Conservation (phyloP, 2,797 vertebrate species). For the Eulemur coronatus region DNA sequence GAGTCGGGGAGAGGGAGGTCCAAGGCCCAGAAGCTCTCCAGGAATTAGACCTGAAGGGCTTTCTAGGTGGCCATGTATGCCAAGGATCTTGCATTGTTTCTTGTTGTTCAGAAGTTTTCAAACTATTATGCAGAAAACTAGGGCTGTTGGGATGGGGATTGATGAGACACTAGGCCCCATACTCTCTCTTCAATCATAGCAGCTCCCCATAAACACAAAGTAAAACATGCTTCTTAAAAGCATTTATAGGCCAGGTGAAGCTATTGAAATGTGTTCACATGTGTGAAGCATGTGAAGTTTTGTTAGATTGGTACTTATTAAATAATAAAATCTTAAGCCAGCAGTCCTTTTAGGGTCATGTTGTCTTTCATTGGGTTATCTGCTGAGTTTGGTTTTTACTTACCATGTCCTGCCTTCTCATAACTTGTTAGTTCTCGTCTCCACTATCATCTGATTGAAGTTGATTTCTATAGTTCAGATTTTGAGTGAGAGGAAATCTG, state of each 20-base stretch:
- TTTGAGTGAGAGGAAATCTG: not conserved
- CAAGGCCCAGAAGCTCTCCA: not conserved
- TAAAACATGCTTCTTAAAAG: not conserved
- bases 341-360: not conserved
- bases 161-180: not conserved
- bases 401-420: not conserved
- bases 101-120: not conserved
- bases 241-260: not conserved
- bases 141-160: not conserved
- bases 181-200: not conserved
- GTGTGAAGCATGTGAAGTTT: not conserved
- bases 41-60: not conserved
- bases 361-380: not conserved
- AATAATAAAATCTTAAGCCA: not conserved
- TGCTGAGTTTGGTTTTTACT: not conserved
- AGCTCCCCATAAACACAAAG: not conserved
- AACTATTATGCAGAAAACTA: not conserved
- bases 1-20: not conserved
- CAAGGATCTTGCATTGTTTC: not conserved
- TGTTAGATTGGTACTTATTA: not conserved
- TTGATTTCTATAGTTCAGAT: not conserved
- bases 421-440: not conserved
- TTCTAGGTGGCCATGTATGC: not conserved
- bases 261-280: not conserved
- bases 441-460: not conserved